Evolutionary conservation across 2,797 vertebrate genomes (phyloP), one percentile per base, ranked within the genome.

Genomic region (Chanos chanos): DNA sequence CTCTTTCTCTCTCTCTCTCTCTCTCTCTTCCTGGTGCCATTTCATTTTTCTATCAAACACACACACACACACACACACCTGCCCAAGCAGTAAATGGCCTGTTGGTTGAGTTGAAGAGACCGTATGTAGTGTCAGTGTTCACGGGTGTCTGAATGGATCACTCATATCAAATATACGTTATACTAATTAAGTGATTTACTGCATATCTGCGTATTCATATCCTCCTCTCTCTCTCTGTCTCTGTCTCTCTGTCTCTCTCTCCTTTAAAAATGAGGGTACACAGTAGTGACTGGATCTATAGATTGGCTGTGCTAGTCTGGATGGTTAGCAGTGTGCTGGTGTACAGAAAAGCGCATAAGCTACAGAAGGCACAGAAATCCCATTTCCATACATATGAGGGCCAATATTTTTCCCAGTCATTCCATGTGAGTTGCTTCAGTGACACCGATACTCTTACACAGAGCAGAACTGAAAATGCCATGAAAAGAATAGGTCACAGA

Each of bases 181-280:
- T 39, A 56, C 55, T 73, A 58, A 75, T 61, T 67, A 68, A 61
- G 50, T 37, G 54, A 57, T 66, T 77, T 67, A 48, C 57, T 36
- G 22, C 52, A 58, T 44, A 8, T 24, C 36, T 7, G 10, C 15
- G 28, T 27, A 9, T 47, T 13, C 36, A 28, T 39, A 30, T 68
- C 40, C 47, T 33, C 47, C 30, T 40, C 43, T 53, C 27, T 10
- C n/a, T 28, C 40, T 4, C n/a, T 43, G 37, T 56, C 3, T 30
- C 27, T 28, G 25, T 56, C 39, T 41, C 33, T 55, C 28, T n/a
- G n/a, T n/a, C n/a, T n/a, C n/a, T n/a, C n/a, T n/a, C n/a, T 41
- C 13, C 2, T 15, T 13, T 41, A 6, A 7, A 18, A 9, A 4
- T 21, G 15, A 54, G 40, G 28, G 27, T 36, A n/a, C n/a, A 2